Conservation (phyloP, 2,113 vertebrate species). For the Hippocampus mohnikei region DNA sequence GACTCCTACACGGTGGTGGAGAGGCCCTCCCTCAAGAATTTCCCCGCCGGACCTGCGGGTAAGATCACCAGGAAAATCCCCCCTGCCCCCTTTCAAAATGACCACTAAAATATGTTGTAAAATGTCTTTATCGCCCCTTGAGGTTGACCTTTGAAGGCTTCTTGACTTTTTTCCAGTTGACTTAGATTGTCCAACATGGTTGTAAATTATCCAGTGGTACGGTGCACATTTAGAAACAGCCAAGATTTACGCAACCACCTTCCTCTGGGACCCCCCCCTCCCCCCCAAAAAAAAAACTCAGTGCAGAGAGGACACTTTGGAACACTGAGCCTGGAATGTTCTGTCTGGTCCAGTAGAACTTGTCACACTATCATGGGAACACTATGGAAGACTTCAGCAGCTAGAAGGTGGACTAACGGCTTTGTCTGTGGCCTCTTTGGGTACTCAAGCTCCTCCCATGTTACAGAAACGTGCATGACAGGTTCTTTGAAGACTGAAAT, state of each 20-base stretch:
- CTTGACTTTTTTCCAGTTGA: constrained; percentile 11
- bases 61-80: constrained; percentile 22
- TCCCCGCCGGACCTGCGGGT: constrained; percentile 91
- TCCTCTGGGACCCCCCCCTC: constrained; percentile 29
- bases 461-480: no score
- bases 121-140: constrained; percentile 45
- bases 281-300: not conserved
- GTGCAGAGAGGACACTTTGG: constrained; percentile 33
- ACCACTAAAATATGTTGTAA: constrained; percentile 55
- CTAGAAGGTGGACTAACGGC: no score
- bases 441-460: no score
- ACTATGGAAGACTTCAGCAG: no score
- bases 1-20: constrained; percentile 95
- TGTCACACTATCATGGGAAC: no score
- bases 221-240: not conserved
- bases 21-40: constrained; percentile 96
- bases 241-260: not conserved
- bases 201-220: constrained; percentile 19
- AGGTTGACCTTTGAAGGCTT: constrained; percentile 39
- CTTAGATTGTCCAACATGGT: constrained; percentile 12
- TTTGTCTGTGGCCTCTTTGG: no score
- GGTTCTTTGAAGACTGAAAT: no score
- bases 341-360: constrained; percentile 23
- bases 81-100: constrained; percentile 21
- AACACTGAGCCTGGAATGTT: constrained; percentile 35